Evolutionary conservation across 2,888 invertebrate species (phyloP).

Genomic region (Parnassius mnemosyne): DNA sequence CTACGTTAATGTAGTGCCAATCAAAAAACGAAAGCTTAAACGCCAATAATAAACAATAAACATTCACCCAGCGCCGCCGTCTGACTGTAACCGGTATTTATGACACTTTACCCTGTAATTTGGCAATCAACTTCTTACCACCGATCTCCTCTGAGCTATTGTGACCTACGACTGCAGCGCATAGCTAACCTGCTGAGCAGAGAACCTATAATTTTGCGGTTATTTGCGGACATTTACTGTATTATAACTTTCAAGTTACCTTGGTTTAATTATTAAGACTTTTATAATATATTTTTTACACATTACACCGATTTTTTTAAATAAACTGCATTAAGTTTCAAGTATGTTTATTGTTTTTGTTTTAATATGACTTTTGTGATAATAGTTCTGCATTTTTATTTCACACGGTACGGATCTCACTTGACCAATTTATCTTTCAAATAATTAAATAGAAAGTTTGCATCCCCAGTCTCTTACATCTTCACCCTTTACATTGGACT

Average conservation of each 20-base stretch:
- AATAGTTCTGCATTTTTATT: constrained; percentile 44
- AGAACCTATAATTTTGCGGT: constrained; percentile 73
- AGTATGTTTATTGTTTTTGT: neutral
- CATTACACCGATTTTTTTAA: no score
- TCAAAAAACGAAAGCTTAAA: constrained; percentile 10
- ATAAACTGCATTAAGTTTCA: neutral
- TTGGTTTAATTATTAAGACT: constrained; percentile 27
- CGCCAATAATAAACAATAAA: constrained; percentile 49
- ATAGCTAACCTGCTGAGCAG: constrained; percentile 55
- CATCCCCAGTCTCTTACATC: constrained; percentile 51
- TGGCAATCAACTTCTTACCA: constrained; percentile 62
- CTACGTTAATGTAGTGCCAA: constrained; percentile 4
- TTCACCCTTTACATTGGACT: constrained; percentile 64
- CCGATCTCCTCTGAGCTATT: constrained; percentile 52
- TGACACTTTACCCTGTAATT: constrained; percentile 74
- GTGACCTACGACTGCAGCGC: constrained; percentile 40
- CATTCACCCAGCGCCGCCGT: constrained; percentile 39
- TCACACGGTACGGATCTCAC: constrained; percentile 65
- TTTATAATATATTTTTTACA: neutral
- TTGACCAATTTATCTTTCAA: constrained; percentile 69
- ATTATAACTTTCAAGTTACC: constrained; percentile 41
- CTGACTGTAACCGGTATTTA: constrained; percentile 56
- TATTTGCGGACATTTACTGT: constrained; percentile 49
- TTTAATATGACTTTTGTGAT: neutral
- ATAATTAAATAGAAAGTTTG: constrained; percentile 69